Base-by-base conservation (phyloP, 2,888 invertebrate genomes). In the Lobophora halterata region DNA sequence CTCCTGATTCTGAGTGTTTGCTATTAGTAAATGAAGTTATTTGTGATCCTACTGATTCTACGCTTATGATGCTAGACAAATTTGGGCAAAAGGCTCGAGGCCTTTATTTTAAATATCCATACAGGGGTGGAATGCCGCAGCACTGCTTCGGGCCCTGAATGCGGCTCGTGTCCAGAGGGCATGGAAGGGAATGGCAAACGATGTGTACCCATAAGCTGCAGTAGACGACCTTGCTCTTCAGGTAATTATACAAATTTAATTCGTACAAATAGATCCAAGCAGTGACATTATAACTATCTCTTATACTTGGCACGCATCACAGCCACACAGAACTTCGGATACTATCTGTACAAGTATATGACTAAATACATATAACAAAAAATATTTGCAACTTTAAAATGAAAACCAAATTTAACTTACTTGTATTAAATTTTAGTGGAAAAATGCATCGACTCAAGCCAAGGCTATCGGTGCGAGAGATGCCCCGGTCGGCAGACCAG, bases 91-190 rank as follows among this genome's bases (percentile, higher is more conserved):
- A 12, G 7, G 5, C 9, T 10, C 10, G 9, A 10, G 9, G 10
- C 9, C 5, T 12, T n/a, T 5, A 24, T 4, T 10, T 9, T 9
- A 9, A n/a, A n/a, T n/a, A n/a, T n/a, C n/a, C n/a, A n/a, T n/a
- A 40, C 85, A 78, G 91, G 91, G 42, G 92, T 93, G 5, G 88
- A 91, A 46, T 97, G 97, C 69, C 88, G 89, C 8, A 95, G 95
- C 74, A 88, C 92, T 8, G 89, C 88, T 10, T 92, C 94, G 0
- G 97, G 97, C 2, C 93, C 92, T 75, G 90, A 92, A 55, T 98
- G 98, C 71, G 94, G 93, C 0, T 80, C 93, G 0, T 98, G 97
- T 68, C 97, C 97, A 0, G 74, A 90, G 0, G 97, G 97, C 17
- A 93, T 92, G 55, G 91, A 93, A 52, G 94, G 94, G 1, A 79